phyloP scores from a whole-genome alignment of 2,888 invertebrate species.

The Eucriotettix oculatus region DNA sequence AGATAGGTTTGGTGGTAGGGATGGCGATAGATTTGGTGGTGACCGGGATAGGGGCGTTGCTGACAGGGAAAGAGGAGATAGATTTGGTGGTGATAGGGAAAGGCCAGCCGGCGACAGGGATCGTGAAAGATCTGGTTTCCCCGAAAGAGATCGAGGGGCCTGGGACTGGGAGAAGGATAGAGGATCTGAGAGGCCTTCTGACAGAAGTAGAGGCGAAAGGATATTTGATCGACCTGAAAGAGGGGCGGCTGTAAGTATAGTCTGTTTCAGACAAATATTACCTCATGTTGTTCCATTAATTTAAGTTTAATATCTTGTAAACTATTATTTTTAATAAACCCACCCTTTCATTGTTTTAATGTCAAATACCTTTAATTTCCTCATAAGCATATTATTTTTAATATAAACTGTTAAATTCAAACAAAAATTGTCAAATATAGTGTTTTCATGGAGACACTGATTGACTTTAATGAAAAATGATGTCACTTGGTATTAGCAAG shows the following conservation, averaged over 20 bases:
- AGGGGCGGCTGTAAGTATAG: background rate
- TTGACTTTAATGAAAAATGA: too few relatives aligned
- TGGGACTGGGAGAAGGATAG: slow-evolving; percentile 8
- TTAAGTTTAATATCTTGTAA: background rate
- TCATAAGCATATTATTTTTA: too few relatives aligned
- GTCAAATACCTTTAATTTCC: too few relatives aligned
- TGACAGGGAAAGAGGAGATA: slow-evolving; percentile 11
- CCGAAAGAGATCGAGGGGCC: slow-evolving; percentile 6
- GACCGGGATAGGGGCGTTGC: slow-evolving; percentile 9
- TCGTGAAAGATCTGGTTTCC: slow-evolving; percentile 16
- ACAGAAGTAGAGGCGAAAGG: too few relatives aligned
- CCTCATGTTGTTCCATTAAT: background rate
- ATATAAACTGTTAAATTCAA: too few relatives aligned
- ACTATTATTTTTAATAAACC: too few relatives aligned
- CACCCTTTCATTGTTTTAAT: too few relatives aligned
- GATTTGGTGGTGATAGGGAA: slow-evolving; percentile 8
- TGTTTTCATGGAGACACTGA: too few relatives aligned
- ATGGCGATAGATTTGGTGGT: slow-evolving; percentile 10
- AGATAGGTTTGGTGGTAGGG: slow-evolving; percentile 8
- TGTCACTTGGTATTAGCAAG: too few relatives aligned
- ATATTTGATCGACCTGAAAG: background rate
- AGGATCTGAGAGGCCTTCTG: too few relatives aligned
- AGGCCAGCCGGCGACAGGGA: slow-evolving; percentile 2
- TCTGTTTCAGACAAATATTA: too few relatives aligned
- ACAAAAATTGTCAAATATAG: too few relatives aligned